Evolutionary conservation across 2,888 invertebrate genomes (phyloP).

Genomic region (Chydorus sphaericus): DNA sequence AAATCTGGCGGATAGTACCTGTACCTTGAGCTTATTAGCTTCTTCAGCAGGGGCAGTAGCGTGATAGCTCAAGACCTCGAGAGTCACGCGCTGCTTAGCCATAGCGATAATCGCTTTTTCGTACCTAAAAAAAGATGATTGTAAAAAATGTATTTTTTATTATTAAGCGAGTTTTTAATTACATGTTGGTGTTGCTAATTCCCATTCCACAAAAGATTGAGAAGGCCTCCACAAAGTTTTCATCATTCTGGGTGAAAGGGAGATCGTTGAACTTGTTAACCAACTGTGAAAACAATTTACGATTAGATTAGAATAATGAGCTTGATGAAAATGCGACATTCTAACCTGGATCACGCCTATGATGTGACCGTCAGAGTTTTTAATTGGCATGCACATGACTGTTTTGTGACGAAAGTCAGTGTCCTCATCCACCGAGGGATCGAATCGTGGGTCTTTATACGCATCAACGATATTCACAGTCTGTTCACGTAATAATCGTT

Average conservation of each 20-base stretch:
- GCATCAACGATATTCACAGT: conserved; percentile 83
- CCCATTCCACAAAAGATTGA: conserved; percentile 97
- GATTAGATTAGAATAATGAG: neutral
- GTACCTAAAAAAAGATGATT: conserved; percentile 40
- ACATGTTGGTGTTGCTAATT: conserved; percentile 90
- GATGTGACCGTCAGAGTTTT: conserved; percentile 78
- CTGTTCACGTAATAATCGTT: conserved; percentile 36
- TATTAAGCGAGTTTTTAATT: conserved; percentile 23
- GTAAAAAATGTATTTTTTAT: neutral
- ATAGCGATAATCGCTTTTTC: conserved; percentile 89
- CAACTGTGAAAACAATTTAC: conserved; percentile 40
- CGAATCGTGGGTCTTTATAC: conserved; percentile 75
- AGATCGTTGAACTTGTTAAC: conserved; percentile 85
- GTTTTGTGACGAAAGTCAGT: conserved; percentile 72
- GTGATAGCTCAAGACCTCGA: conserved; percentile 89
- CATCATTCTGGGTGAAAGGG: conserved; percentile 84
- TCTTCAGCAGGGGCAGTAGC: conserved; percentile 83
- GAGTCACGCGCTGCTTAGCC: conserved; percentile 89
- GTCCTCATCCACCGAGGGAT: conserved; percentile 68
- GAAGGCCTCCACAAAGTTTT: conserved; percentile 92
- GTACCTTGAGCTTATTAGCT: conserved; percentile 65
- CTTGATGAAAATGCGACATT: neutral
- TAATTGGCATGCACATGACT: conserved; percentile 90
- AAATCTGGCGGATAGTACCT: neutral
- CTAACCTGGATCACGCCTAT: conserved; percentile 73